Evolutionary conservation across 2,888 invertebrate species (phyloP).

Genomic region (Nineta flava): DNA sequence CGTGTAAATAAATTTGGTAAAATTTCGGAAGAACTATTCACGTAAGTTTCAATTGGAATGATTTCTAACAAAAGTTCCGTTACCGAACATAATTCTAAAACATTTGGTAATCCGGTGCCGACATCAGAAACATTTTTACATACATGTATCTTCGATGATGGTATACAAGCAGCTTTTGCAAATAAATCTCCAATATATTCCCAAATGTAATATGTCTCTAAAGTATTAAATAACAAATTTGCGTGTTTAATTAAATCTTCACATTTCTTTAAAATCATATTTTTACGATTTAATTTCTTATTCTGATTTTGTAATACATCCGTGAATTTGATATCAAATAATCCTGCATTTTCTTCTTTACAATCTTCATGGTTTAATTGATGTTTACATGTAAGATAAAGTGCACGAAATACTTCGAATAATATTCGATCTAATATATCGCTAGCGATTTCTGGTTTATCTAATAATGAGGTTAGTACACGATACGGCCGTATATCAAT

Average conservation of each 20-base stretch:
- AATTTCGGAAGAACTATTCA: conserved; percentile 61
- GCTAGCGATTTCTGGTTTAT: conserved; percentile 74
- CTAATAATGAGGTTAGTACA: conserved; percentile 66
- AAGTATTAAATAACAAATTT: conserved; percentile 64
- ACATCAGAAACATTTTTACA: conserved; percentile 30
- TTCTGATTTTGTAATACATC: background rate
- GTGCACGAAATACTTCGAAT: conserved; percentile 56
- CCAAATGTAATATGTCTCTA: conserved; percentile 80
- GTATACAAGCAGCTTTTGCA: conserved; percentile 27
- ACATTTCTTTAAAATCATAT: conserved; percentile 28
- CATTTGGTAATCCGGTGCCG: conserved; percentile 42
- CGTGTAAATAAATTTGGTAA: conserved; percentile 58
- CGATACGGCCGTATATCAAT: conserved; percentile 56
- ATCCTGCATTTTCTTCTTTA: conserved; percentile 19
- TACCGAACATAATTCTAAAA: conserved; percentile 53
- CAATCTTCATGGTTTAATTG: conserved; percentile 23
- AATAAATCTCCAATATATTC: conserved; percentile 53
- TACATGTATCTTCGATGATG: conserved; percentile 16
- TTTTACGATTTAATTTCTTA: conserved; percentile 16
- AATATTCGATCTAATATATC: conserved; percentile 61
- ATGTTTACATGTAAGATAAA: conserved; percentile 35
- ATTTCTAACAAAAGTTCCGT: conserved; percentile 61
- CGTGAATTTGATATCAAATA: conserved; percentile 9
- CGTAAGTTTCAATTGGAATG: conserved; percentile 57
- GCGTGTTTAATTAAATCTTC: conserved; percentile 68